Percentiles rank a stretch among this genome's conserved stretches.
These are phyloP conservation scores for Menidia menidia DNA, from an alignment of 2,797 vertebrate species.

Conservation along the genomic window DNA sequence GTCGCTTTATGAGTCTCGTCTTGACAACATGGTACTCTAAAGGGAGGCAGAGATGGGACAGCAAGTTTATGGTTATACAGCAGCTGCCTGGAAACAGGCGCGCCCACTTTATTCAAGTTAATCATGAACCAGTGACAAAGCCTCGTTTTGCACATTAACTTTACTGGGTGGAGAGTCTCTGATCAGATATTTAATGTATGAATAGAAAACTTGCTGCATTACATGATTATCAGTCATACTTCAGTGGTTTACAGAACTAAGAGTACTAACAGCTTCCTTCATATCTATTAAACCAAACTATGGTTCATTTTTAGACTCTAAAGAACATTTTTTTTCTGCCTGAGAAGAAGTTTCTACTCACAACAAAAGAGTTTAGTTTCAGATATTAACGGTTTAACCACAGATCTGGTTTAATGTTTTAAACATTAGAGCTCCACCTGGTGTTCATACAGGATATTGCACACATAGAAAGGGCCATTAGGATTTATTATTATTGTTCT, in stretches of 20 bases:
- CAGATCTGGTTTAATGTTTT: neutral
- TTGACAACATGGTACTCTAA: neutral
- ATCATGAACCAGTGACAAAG: constrained; percentile 20
- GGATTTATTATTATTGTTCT: neutral
- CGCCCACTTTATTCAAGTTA: constrained; percentile 16
- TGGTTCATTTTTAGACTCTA: neutral
- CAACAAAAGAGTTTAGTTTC: neutral
- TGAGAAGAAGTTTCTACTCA: neutral
- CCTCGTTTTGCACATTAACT: constrained; percentile 13
- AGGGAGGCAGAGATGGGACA: constrained; percentile 3
- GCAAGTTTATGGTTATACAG: neutral
- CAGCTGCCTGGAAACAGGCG: constrained; percentile 54
- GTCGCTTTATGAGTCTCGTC: neutral
- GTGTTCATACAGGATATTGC: constrained; percentile 27
- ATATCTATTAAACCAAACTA: neutral
- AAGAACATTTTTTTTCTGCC: neutral
- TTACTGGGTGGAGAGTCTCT: neutral
- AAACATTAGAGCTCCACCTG: constrained; percentile 45
- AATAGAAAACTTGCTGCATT: neutral
- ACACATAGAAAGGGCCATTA: neutral
- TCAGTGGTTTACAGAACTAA: neutral
- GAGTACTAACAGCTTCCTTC: neutral
- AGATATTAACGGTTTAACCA: neutral
- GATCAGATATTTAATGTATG: too few relatives aligned
- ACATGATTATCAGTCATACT: neutral